Percentiles rank a stretch among this genome's conserved stretches.
These are phyloP conservation scores for Dryococelus australis DNA, from an alignment of 2,888 invertebrate genomes.

Conservation along the genomic window DNA sequence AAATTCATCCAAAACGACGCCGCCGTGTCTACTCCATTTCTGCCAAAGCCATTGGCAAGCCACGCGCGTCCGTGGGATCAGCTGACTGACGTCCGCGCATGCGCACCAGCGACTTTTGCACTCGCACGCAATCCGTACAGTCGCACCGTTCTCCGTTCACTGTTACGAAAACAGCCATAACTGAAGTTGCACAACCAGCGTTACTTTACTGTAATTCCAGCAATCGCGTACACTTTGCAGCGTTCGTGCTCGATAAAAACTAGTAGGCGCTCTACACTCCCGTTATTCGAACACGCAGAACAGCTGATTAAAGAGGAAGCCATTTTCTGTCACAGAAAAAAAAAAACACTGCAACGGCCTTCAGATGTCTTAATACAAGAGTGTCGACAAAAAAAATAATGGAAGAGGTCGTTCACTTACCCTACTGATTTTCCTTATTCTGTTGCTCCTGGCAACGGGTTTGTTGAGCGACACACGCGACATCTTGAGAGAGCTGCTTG, in stretches of 20 bases:
- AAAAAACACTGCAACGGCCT: not conserved
- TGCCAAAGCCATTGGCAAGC: not conserved
- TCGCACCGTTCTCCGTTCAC: too few relatives aligned
- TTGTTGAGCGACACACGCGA: conserved; percentile 59
- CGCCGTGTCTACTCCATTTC: not conserved
- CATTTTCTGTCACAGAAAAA: not conserved
- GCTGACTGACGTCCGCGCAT: not conserved
- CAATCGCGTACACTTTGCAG: not conserved
- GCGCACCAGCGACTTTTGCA: not conserved
- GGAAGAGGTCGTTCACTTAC: conserved; percentile 40
- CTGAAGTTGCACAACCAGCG: too few relatives aligned
- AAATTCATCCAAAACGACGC: not conserved
- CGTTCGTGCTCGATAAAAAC: too few relatives aligned
- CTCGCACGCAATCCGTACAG: not conserved
- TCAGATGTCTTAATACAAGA: not conserved
- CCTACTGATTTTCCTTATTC: conserved; percentile 45
- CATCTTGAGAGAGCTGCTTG: conserved; percentile 48
- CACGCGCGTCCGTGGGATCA: not conserved
- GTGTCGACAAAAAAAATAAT: not conserved
- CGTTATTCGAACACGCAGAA: conserved; percentile 19
- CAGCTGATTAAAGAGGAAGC: conserved; percentile 36
- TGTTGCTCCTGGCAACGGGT: conserved; percentile 49
- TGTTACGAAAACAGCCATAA: not conserved
- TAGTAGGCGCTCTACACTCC: not conserved
- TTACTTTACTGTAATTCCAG: not conserved